A percentile compares a stretch with the other conserved stretches of the same genome.
These are phyloP conservation scores for Apis florea DNA, from an alignment of 1,140 invertebrate genomes.

Conservation along the genomic window DNA sequence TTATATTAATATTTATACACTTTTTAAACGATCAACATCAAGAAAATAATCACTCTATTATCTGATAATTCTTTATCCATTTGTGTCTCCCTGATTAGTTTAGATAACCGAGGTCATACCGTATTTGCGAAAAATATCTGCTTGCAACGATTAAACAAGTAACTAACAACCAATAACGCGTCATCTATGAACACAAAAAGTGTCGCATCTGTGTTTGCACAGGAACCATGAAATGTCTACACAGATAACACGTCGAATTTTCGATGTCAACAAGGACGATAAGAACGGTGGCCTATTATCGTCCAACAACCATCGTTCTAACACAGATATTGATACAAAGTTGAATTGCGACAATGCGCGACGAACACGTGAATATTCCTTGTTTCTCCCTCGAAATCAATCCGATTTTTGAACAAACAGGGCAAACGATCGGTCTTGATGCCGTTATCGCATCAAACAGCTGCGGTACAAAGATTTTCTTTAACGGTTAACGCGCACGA, in stretches of 20 bases:
- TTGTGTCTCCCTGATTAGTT: no score
- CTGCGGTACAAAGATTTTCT: slow-evolving; percentile 37
- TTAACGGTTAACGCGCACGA: neutral
- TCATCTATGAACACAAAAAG: neutral
- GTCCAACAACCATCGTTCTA: no score
- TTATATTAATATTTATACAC: no score
- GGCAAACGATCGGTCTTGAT: no score
- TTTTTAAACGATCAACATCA: no score
- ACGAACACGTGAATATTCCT: no score
- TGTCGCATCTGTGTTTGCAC: neutral
- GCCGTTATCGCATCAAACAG: slow-evolving; percentile 20
- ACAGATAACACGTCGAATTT: slow-evolving; percentile 2
- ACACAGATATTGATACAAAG: neutral
- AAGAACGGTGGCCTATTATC: neutral
- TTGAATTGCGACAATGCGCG: neutral
- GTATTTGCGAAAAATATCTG: neutral
- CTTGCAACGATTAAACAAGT: no score
- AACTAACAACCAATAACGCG: neutral
- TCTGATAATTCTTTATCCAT: no score
- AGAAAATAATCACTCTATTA: no score
- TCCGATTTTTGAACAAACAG: slow-evolving; percentile 15
- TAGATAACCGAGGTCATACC: no score
- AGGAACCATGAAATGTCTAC: neutral
- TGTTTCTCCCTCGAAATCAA: slow-evolving; percentile 30
- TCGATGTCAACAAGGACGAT: neutral